Conservation (phyloP, 1,140 invertebrate genomes). For the Pseudomyrmex dendroicus region DNA sequence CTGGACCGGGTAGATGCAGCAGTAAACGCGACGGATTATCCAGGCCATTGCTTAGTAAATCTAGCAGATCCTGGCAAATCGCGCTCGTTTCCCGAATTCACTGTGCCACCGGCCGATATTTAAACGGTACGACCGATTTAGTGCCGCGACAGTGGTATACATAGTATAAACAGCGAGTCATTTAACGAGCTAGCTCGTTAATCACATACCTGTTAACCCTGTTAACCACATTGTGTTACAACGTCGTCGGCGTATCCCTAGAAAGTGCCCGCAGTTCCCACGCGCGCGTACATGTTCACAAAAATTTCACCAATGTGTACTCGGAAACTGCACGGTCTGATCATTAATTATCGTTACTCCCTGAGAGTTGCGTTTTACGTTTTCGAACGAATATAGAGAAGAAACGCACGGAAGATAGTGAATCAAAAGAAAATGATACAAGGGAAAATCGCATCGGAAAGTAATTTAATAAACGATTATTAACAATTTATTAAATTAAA, state of each 20-base stretch:
- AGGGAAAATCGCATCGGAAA: not conserved
- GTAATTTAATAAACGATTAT: not conserved
- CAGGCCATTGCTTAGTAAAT: conserved; percentile 77
- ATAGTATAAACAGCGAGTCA: conserved; percentile 64
- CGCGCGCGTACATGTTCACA: conserved; percentile 28
- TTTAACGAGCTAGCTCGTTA: conserved; percentile 68
- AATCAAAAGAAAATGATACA: not conserved
- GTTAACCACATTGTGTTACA: conserved; percentile 62
- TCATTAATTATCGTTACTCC: conserved; percentile 46
- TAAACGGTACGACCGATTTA: conserved; percentile 66
- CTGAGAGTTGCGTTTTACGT: not conserved
- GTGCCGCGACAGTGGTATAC: conserved; percentile 43
- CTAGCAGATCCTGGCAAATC: conserved; percentile 73
- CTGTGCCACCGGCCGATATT: conserved; percentile 62
- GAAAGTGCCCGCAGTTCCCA: conserved; percentile 45
- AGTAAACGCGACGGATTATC: conserved; percentile 75
- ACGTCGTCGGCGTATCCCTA: conserved; percentile 35
- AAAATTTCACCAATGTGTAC: conserved; percentile 55
- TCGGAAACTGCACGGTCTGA: conserved; percentile 34
- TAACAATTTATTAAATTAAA: not conserved
- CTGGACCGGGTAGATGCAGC: conserved; percentile 34
- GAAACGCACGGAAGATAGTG: not conserved
- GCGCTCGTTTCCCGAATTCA: conserved; percentile 69
- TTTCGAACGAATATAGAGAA: conserved; percentile 8
- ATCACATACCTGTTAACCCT: conserved; percentile 68